Conservation (phyloP, 2,888 invertebrate genomes). For the Clostera curtula region DNA sequence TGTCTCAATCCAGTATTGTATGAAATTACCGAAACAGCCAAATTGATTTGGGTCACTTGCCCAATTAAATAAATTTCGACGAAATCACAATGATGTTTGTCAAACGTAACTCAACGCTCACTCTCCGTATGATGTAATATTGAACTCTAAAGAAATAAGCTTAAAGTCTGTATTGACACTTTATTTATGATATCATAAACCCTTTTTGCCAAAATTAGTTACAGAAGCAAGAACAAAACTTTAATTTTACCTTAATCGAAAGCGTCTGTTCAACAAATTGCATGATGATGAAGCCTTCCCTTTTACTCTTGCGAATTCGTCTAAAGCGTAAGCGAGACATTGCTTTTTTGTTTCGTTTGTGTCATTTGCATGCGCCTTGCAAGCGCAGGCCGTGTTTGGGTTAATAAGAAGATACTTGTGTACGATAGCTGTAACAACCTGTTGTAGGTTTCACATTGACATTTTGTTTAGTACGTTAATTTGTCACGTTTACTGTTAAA, state of each 20-base stretch:
- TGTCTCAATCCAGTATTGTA: no score
- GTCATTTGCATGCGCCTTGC: conserved; percentile 42
- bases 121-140: no score
- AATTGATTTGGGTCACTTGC: no score
- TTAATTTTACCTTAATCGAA: conserved; percentile 25
- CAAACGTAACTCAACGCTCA: no score
- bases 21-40: no score
- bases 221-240: conserved; percentile 27
- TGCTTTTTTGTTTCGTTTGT: conserved; percentile 18
- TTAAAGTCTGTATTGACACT: no score
- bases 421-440: conserved; percentile 35
- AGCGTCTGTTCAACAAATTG: conserved; percentile 12
- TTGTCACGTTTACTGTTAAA: conserved; percentile 8
- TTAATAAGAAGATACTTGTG: conserved; percentile 46
- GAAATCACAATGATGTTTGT: no score
- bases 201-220: conserved; percentile 22
- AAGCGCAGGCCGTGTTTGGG: conserved; percentile 26
- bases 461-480: conserved; percentile 21
- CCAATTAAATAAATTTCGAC: no score
- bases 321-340: conserved; percentile 20
- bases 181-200: no score
- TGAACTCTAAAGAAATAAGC: no score
- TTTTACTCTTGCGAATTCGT: conserved; percentile 10
- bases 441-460: conserved; percentile 27
- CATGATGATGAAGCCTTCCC: conserved; percentile 13